Base-by-base conservation (phyloP, 2,888 invertebrate species). In the Blera fallax region DNA sequence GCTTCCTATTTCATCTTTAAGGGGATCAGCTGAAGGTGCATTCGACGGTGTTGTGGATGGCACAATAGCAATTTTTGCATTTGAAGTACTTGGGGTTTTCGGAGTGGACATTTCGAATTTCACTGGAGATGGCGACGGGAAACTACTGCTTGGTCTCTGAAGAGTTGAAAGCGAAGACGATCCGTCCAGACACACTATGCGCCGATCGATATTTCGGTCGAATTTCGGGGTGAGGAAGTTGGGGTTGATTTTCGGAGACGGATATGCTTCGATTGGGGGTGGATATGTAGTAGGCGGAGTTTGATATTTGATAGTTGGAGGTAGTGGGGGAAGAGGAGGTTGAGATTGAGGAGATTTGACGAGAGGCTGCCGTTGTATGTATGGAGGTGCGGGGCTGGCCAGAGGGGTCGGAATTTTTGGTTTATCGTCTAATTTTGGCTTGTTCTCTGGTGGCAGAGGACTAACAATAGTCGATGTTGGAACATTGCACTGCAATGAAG, bases 151-250 rank as follows among this genome's bases (percentile, higher is more conserved):
- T 27, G 88, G 87, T 21, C 90, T 89, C n/a, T 90, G 90, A 73
- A 91, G 70, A 0, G 90, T 88, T 56, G 89, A 85, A 0, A 82
- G 24, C 21, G 87, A 74, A 8, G 72, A 79, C 0, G 84, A 69
- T 0, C 87, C 70, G 11, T 88, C 87, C 0, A 87, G 18, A 18
- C 82, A 84, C 6, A 87, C 60, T 27, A 87, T 82, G 6, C 88
- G 87, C 4, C 88, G 74, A 29, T 88, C 88, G 32, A 88, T 70
- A 62, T 88, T 90, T 27, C 90, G 89, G 52, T 92, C 92, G 69
- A 91, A 92, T 88, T 92, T 92, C 8, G 92, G 92, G 21, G 92
- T 92, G 14, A 92, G 85, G 88, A 92, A 92, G 72, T 91, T 91
- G 1, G 92, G 92, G 88, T 92, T 92, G 1, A 92, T 91, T 88